Conservation (phyloP, 2,113 vertebrate genomes). For the Ptilonorhynchus violaceus region DNA sequence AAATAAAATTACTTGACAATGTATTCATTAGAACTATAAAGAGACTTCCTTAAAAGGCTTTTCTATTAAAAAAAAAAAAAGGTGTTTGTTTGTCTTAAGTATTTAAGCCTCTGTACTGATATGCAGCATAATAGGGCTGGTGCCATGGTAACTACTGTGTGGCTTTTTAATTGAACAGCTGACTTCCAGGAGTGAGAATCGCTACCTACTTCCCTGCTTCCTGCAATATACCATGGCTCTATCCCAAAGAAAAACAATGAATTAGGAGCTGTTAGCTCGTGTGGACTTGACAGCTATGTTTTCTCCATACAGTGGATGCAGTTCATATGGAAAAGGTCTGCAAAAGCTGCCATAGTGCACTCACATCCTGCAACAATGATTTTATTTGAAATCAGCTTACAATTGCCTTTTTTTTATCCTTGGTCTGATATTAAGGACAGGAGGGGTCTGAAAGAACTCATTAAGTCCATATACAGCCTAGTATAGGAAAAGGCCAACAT, state of each 20-base stretch:
- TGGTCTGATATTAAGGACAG: background rate
- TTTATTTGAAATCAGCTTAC: constrained; percentile 41
- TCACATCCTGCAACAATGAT: background rate
- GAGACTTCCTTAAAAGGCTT: background rate
- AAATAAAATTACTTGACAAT: background rate
- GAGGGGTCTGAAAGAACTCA: background rate
- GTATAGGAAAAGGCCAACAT: constrained; percentile 30
- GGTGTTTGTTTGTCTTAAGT: background rate
- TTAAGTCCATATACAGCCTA: background rate
- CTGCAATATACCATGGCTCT: constrained; percentile 2
- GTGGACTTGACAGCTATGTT: constrained; percentile 20
- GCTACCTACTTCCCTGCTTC: background rate
- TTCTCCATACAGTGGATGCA: background rate
- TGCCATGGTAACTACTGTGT: background rate
- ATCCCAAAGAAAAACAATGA: constrained; percentile 21
- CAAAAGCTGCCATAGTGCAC: background rate
- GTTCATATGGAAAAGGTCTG: constrained; percentile 11
- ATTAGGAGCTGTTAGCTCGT: background rate
- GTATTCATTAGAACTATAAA: background rate
- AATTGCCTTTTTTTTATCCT: constrained; percentile 36
- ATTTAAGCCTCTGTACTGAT: background rate
- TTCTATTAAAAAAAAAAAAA: background rate
- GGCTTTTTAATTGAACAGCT: constrained; percentile 21
- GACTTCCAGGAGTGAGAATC: constrained; percentile 3
- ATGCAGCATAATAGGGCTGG: background rate